Evolutionary conservation across 1,140 invertebrate genomes (phyloP), one percentile per base, ranked within the genome.

Genomic region (Drosophila fuyamai): DNA sequence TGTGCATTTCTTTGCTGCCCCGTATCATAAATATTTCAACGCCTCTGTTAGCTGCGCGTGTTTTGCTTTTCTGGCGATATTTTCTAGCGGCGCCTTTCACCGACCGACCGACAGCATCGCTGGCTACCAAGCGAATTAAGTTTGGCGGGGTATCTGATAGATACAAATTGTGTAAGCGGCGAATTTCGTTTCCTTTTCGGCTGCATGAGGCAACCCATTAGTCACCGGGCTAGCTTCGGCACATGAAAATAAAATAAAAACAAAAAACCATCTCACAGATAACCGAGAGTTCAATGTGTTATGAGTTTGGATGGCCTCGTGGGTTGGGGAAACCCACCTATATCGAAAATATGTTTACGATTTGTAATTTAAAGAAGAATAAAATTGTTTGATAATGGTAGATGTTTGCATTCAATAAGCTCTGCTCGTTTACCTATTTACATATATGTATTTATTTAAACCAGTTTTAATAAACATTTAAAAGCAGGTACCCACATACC

Each of bases 21-120:
- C 63, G 54, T 76, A 83, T 89, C 84, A 88, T 88, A 88, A 88
- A 88, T 89, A 88, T 80, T 77, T 88, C 83, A 89, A 89, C 84
- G 84, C 84, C 72, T 88, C 67, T 77, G 63, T 77, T 77, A 41
- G 81, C 40, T 29, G 50, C 54, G 41, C 41, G 46, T 63, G 70
- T 38, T 59, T 57, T 53, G 63, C 27, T 43, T 58, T 38, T 53
- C 58, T 54, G 32, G 43, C 61, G 51, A 60, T 54, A 61, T 72
- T 76, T 73, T 76, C 54, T 62, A 63, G 60, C 60, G 72, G 63
- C 76, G 79, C 83, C 83, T 88, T 88, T 88, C 83, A 83, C 83
- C 66, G 44, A 62, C 35, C 38, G 4, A 40, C 18, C 43, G 16
- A 40, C 56, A 40, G 46, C 47, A 44, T 27, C 59, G 29, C 29